phyloP scores from a whole-genome alignment of 2,797 vertebrate genomes.

The Sardinella longiceps region DNA sequence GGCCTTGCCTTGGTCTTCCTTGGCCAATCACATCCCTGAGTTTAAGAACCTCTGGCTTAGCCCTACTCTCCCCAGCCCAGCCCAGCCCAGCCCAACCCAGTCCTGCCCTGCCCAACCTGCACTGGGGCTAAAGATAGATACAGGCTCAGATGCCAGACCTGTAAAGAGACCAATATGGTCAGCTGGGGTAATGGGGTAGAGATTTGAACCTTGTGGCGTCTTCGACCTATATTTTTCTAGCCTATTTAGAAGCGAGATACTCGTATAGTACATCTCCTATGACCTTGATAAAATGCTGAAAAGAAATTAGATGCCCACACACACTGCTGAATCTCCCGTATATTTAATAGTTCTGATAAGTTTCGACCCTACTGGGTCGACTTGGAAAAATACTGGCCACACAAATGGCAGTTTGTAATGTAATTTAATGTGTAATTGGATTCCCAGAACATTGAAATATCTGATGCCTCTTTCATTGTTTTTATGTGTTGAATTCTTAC shows the following conservation, averaged over 20 bases:
- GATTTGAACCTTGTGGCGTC: constrained; percentile 11
- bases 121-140: constrained; percentile 2
- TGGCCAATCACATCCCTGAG: too few species aligned
- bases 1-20: too few species aligned
- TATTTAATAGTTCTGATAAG: too few species aligned
- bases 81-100: background rate
- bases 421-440: background rate
- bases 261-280: background rate
- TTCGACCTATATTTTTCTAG: background rate
- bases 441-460: too few species aligned
- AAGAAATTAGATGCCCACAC: too few species aligned
- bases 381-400: background rate
- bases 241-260: background rate
- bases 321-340: too few species aligned
- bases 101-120: background rate
- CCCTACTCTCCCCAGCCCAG: background rate
- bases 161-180: constrained; percentile 8
- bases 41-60: too few species aligned
- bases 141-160: background rate
- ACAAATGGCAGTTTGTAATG: background rate
- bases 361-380: too few species aligned
- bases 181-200: background rate
- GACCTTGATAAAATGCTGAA: background rate
- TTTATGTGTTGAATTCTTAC: background rate
- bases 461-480: background rate